A percentile compares a stretch with the other conserved stretches of the same genome.
Conservation (phyloP, 2,888 invertebrate species). For the Petrophora chlorosata region DNA sequence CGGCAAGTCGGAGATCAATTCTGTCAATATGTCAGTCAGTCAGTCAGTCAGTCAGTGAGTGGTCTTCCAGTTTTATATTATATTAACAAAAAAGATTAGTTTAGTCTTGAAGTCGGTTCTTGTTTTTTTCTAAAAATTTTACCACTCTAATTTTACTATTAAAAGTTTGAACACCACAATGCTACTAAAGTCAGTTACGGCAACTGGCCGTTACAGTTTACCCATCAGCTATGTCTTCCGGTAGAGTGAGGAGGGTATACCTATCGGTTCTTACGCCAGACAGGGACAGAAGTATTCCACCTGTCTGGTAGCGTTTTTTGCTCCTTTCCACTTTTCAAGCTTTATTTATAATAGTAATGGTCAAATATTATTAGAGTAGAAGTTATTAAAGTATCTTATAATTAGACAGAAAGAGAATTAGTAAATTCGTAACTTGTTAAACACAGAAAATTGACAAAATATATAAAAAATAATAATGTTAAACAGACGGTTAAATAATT, state of each 20-base stretch:
- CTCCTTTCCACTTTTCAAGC: conserved; percentile 48
- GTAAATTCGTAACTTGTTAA: no score
- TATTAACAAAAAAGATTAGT: not conserved
- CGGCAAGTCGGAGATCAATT: no score
- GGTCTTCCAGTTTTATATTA: no score
- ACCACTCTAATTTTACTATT: not conserved
- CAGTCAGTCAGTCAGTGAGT: no score
- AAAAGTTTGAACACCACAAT: conserved; percentile 57
- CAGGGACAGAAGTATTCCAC: conserved; percentile 58
- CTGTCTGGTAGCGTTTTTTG: conserved; percentile 65
- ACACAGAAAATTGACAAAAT: no score
- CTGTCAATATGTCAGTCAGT: no score
- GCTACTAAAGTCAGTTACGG: conserved; percentile 77
- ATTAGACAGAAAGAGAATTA: no score
- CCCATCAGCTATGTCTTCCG: conserved; percentile 68
- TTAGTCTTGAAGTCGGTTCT: not conserved
- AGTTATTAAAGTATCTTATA: conserved; percentile 11
- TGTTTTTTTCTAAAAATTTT: not conserved
- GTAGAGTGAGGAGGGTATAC: conserved; percentile 55
- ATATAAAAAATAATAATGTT: no score
- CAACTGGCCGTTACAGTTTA: conserved; percentile 78
- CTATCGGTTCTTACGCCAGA: conserved; percentile 28
- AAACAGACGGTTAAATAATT: no score
- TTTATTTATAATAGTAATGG: conserved; percentile 60
- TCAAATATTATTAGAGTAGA: conserved; percentile 66